Percentiles rank a stretch among this genome's conserved stretches.
Evolutionary conservation across 1,140 invertebrate genomes (phyloP).

Genomic region (Harlomillsia oculata): DNA sequence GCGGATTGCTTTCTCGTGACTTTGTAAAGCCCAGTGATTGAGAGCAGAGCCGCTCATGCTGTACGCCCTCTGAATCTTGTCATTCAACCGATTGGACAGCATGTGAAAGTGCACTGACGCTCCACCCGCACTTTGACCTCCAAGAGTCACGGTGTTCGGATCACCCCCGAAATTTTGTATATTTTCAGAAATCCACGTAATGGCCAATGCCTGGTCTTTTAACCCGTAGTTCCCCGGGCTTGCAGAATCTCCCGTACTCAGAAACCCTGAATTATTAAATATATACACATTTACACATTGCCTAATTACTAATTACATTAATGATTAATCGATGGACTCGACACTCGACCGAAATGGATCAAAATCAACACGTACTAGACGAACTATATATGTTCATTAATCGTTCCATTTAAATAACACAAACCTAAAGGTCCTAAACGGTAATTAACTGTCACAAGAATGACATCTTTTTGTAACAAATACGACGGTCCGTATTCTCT

Average conservation of each 20-base stretch:
- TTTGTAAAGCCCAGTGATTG: slow-evolving; percentile 21
- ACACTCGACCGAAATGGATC: too few relatives aligned
- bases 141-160: neutral
- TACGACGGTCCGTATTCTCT: slow-evolving; percentile 8
- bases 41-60: slow-evolving; percentile 11
- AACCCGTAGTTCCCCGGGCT: slow-evolving; percentile 12
- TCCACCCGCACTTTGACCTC: neutral
- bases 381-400: too few relatives aligned
- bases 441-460: slow-evolving; percentile 14
- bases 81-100: neutral
- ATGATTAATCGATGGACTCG: too few relatives aligned
- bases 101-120: slow-evolving; percentile 4
- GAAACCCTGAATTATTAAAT: slow-evolving; percentile 5
- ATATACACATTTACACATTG: too few relatives aligned
- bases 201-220: slow-evolving; percentile 10
- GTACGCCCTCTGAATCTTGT: slow-evolving; percentile 3
- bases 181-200: slow-evolving; percentile 13
- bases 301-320: too few relatives aligned
- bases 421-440: slow-evolving; percentile 5
- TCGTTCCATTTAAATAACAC: too few relatives aligned
- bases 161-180: slow-evolving; percentile 7
- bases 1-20: neutral
- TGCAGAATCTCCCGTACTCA: neutral
- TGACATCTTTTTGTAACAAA: slow-evolving; percentile 10
- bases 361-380: too few relatives aligned